phyloP scores from a whole-genome alignment of 2,888 invertebrate species.

The Tachystola acroxantha region DNA sequence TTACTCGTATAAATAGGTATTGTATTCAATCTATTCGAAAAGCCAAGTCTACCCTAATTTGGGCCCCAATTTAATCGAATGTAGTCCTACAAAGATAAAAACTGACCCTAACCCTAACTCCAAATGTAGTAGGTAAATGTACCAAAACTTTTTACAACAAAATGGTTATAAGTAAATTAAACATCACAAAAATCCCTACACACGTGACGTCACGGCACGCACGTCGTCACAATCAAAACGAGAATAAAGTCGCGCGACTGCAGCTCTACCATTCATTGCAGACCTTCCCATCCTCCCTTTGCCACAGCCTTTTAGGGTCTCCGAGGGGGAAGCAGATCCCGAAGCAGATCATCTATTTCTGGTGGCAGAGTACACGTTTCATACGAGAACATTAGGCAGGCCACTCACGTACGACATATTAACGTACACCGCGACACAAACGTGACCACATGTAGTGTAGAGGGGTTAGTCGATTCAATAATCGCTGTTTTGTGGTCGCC shows the following conservation, averaged over 20 bases:
- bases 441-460: constrained; percentile 41
- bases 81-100: no score
- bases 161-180: constrained; percentile 10
- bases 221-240: constrained; percentile 65
- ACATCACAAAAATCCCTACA: constrained; percentile 5
- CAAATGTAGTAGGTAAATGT: no score
- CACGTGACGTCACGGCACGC: constrained; percentile 37
- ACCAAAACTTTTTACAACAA: constrained; percentile 8
- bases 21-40: no score
- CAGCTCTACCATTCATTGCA: constrained; percentile 13
- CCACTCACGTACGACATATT: constrained; percentile 62
- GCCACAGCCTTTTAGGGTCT: neutral
- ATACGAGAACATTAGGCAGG: constrained; percentile 41
- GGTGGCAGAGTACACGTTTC: constrained; percentile 8
- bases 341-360: neutral
- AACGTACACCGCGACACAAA: constrained; percentile 59
- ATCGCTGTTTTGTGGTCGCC: constrained; percentile 28
- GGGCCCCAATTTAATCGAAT: no score
- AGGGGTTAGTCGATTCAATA: constrained; percentile 46
- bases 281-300: neutral
- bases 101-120: no score
- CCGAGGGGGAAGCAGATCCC: neutral
- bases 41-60: no score
- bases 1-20: no score
- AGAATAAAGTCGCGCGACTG: constrained; percentile 54